phyloP scores from a whole-genome alignment of 2,888 invertebrate species.

The Osmoderma eremita region DNA sequence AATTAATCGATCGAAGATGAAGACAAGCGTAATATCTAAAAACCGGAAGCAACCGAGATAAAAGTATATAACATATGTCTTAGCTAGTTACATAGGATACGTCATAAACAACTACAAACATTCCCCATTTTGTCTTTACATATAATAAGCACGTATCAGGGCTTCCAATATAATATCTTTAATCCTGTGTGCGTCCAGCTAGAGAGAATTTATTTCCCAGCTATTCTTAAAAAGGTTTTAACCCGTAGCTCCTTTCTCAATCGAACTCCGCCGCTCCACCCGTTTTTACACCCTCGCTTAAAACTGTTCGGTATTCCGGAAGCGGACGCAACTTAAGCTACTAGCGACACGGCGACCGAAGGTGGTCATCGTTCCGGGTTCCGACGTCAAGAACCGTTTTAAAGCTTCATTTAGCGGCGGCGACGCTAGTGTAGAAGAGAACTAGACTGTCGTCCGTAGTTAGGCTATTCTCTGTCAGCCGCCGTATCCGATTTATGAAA shows the following conservation, averaged over 20 bases:
- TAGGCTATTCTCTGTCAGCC: not conserved
- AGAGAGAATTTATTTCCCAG: slow-evolving; percentile 1
- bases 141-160: too few relatives aligned
- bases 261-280: not conserved
- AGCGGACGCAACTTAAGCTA: slow-evolving; percentile 22
- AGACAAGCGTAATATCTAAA: too few relatives aligned
- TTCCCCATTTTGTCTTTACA: too few relatives aligned
- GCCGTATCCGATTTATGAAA: slow-evolving; percentile 10
- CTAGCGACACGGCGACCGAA: slow-evolving; percentile 11
- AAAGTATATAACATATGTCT: too few relatives aligned
- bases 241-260: not conserved
- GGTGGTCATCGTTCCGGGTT: slow-evolving; percentile 9
- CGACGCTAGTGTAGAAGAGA: not conserved
- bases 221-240: slow-evolving; percentile 21
- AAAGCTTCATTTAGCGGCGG: slow-evolving; percentile 23
- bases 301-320: slow-evolving; percentile 13
- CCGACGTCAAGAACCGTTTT: slow-evolving; percentile 21
- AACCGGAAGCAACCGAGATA: too few relatives aligned
- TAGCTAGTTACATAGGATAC: too few relatives aligned
- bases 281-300: not conserved
- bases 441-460: not conserved
- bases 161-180: too few relatives aligned
- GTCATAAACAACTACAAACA: too few relatives aligned
- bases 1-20: too few relatives aligned
- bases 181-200: too few relatives aligned